Conservation (phyloP, 1,140 invertebrate genomes). For the Varroa destructor region DNA sequence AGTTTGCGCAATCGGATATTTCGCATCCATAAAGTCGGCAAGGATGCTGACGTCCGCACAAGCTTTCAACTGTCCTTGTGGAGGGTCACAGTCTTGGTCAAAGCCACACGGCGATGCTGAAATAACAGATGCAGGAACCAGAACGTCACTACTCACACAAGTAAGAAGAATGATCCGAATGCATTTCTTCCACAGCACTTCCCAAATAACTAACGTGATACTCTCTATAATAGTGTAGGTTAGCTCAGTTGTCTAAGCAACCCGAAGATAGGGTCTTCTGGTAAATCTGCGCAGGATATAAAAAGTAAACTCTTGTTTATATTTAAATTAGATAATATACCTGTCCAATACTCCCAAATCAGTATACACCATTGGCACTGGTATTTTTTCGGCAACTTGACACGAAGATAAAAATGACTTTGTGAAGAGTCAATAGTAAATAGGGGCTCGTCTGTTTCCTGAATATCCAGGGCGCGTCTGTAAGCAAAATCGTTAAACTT, state of each 20-base stretch:
- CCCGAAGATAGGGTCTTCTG: too few relatives aligned
- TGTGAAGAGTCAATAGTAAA: background rate
- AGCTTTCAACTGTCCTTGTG: slow-evolving; percentile 11
- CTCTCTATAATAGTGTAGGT: too few relatives aligned
- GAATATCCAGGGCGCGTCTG: slow-evolving; percentile 14
- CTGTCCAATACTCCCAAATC: slow-evolving; percentile 23
- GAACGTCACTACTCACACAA: too few relatives aligned
- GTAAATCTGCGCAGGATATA: too few relatives aligned
- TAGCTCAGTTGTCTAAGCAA: too few relatives aligned
- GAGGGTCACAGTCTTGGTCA: slow-evolving; percentile 6
- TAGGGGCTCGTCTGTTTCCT: slow-evolving; percentile 13
- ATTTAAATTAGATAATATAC: background rate
- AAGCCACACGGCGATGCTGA: slow-evolving; percentile 17
- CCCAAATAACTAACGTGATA: too few relatives aligned
- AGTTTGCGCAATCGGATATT: background rate
- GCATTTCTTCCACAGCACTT: too few relatives aligned
- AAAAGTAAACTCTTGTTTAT: too few relatives aligned
- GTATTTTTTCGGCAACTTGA: slow-evolving; percentile 13
- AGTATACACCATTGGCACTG: slow-evolving; percentile 23
- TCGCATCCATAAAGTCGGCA: background rate
- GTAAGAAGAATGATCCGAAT: too few relatives aligned
- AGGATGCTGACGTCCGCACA: slow-evolving; percentile 12
- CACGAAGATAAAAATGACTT: background rate
- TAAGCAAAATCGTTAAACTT: too few relatives aligned
- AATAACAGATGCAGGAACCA: background rate